Conservation (phyloP, 2,797 vertebrate species). For the Rhinichthys osculus region DNA sequence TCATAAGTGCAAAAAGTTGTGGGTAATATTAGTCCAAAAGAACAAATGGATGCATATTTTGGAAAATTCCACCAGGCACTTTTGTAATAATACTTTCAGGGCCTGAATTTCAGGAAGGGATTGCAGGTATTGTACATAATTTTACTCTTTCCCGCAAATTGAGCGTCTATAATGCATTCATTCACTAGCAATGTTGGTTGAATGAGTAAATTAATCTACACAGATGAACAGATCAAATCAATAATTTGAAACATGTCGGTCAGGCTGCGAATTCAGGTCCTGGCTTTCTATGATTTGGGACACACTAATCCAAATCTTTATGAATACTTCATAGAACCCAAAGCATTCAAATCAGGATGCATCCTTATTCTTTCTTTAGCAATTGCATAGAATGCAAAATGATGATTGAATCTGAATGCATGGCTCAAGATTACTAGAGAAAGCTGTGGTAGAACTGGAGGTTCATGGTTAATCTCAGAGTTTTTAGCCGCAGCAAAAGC, state of each 20-base stretch:
- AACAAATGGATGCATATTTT: neutral
- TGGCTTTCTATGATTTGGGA: neutral
- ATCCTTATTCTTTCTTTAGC: neutral
- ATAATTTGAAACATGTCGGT: neutral
- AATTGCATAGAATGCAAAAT: neutral
- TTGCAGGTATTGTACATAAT: neutral
- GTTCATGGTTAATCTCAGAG: constrained; percentile 24
- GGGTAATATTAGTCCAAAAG: neutral
- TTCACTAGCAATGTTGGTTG: neutral
- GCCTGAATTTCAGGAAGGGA: neutral
- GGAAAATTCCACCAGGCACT: neutral
- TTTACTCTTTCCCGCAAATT: neutral
- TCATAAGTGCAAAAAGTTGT: neutral
- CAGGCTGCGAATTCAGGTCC: neutral
- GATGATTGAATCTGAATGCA: neutral
- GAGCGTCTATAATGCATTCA: neutral
- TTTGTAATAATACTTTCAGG: neutral
- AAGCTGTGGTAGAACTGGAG: neutral
- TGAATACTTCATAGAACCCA: neutral
- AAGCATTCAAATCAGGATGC: neutral
- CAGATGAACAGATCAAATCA: neutral
- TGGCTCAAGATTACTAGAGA: neutral
- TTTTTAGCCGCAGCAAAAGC: neutral
- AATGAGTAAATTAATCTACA: neutral
- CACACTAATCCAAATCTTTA: neutral